Base-by-base conservation (phyloP, 2,113 vertebrate genomes). In the Channa maculata region DNA sequence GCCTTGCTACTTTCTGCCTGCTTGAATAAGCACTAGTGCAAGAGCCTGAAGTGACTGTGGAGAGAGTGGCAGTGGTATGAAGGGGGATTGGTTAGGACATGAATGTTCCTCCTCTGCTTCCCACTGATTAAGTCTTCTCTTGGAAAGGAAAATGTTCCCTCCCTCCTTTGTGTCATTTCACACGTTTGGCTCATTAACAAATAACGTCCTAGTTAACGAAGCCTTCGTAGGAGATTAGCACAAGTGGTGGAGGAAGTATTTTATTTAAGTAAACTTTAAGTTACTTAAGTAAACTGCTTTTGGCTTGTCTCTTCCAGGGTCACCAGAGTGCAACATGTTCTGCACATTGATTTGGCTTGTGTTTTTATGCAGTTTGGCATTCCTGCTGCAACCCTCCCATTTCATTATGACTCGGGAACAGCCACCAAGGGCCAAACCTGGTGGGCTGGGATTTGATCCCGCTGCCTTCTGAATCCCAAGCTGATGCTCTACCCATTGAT, bases 71-170 rank as follows among this genome's bases (percentile, higher is more conserved):
- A 36, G 67, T 64, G 68, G 54, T 44, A 75, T 58, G 75, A 79
- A 71, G 78, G 69, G 74, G 68, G 53, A 62, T 82, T 88, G 83
- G 90, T 92, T 79, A 24, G 65, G 71, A 88, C 77, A 80, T 81
- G 84, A 86, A 83, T 83, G 79, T 81, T 78, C 75, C 43, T 51
- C 68, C 72, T 63, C 71, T 3, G 12, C 43, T 74, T 78, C 58
- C 53, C 53, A 34, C 50, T 63, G 67, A 51, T 55, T 52, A 38
- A 77, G 64, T 69, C 61, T 85, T 74, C 76, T 39, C 68, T 61
- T 73, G 78, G 44, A 88, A 67, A 83, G 82, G 79, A 91, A 88
- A 72, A 8, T 0, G 39, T 62, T 77, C 75, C 79, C 75, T 81
- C 79, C 84, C 71, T 78, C 65, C 60, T 81, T 88, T 92, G 90